Conservation (phyloP, 2,113 vertebrate species). For the Narcine bancroftii region DNA sequence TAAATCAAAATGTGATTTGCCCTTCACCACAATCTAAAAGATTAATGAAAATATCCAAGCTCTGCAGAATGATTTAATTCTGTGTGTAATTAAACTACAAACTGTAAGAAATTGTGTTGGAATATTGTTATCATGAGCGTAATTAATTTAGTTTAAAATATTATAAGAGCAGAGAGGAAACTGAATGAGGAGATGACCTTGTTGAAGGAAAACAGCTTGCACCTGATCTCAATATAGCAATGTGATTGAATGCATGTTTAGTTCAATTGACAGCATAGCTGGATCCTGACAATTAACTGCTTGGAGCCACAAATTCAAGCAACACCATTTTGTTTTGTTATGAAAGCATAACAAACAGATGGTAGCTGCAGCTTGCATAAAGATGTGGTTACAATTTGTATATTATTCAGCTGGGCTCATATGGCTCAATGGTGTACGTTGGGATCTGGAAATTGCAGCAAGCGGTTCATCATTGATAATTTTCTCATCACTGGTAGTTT, state of each 20-base stretch:
- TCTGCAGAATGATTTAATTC: background rate
- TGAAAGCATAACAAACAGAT: slow-evolving; percentile 29
- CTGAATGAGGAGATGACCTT: slow-evolving; percentile 11
- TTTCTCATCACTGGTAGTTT: background rate
- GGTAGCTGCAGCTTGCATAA: slow-evolving; percentile 14
- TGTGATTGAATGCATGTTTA: background rate
- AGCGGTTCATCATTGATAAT: slow-evolving; percentile 15
- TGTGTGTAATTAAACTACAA: slow-evolving; percentile 21
- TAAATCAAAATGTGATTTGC: background rate
- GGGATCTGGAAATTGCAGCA: background rate
- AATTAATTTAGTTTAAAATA: background rate
- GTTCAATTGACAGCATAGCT: background rate
- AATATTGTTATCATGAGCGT: background rate
- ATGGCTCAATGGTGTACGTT: background rate
- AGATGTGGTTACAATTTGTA: slow-evolving; percentile 8
- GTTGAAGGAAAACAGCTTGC: background rate
- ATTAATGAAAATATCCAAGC: background rate
- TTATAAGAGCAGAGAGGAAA: background rate
- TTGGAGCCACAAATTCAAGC: background rate
- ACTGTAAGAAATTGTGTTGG: background rate
- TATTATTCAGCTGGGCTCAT: background rate
- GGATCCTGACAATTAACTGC: slow-evolving; percentile 7
- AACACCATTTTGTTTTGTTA: slow-evolving; percentile 1
- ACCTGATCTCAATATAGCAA: background rate
- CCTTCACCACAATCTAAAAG: background rate